phyloP scores from a whole-genome alignment of 37 sponge, comb jelly and placozoan genomes.

The Chondrosia reniformis region DNA sequence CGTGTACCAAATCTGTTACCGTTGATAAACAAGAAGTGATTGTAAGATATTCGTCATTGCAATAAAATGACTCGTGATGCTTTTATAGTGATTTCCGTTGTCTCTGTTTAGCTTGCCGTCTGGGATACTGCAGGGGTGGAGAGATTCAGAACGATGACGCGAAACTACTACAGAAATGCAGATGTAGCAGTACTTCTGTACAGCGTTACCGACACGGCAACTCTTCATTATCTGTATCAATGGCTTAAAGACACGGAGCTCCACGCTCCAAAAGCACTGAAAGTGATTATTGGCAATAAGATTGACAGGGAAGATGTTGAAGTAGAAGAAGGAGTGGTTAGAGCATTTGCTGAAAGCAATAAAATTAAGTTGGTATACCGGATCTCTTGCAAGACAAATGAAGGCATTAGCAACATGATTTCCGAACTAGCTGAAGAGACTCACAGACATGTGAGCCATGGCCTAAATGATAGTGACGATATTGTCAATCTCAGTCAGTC shows the following conservation, averaged over 20 bases:
- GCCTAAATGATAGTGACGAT: neutral
- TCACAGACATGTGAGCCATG: conserved; percentile 23
- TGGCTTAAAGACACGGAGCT: conserved; percentile 82
- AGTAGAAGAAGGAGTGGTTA: conserved; percentile 64
- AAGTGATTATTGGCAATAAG: conserved; percentile 86
- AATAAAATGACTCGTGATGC: neutral
- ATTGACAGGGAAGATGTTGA: conserved; percentile 63
- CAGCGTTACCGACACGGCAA: conserved; percentile 60
- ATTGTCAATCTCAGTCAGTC: too few species aligned
- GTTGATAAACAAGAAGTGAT: conserved; percentile 71
- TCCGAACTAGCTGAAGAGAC: conserved; percentile 42
- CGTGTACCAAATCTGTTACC: conserved; percentile 68
- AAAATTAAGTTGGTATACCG: conserved; percentile 49
- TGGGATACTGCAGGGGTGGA: conserved; percentile 79
- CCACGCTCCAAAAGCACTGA: conserved; percentile 77
- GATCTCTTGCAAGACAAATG: conserved; percentile 69
- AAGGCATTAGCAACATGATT: conserved; percentile 66
- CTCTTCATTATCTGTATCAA: conserved; percentile 83
- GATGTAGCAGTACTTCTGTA: conserved; percentile 67
- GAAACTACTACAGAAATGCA: conserved; percentile 69
- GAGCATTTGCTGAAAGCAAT: conserved; percentile 66
- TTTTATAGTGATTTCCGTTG: neutral
- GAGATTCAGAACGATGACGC: conserved; percentile 71
- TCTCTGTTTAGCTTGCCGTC: conserved; percentile 7
- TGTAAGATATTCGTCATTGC: conserved; percentile 35